Evolutionary conservation across 2,113 vertebrate genomes (phyloP), one percentile per base, ranked within the genome.

Genomic region (Condylura cristata): DNA sequence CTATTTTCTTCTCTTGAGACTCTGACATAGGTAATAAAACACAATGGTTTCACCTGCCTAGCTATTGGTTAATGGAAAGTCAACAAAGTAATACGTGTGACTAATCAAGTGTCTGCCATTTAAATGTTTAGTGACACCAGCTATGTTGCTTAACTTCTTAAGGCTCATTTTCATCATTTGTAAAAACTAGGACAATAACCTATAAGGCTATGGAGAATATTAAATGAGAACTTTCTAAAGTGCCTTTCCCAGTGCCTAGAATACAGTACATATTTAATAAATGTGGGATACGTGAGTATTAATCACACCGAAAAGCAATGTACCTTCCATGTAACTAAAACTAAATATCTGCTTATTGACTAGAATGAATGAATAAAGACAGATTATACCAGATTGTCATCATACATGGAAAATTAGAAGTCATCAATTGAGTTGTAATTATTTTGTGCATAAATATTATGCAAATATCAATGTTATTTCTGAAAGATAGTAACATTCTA

Each of bases 371-470:
- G 18, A 91, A 70, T 68, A 60, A 91, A 92, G 34, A 71, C 32
- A 72, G 72, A 72, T 75, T 83, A 51, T 17, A 30, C n/a, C 44
- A 91, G 70, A 79, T 82, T 88, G 44, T 14, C 28, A 58, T 84
- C 48, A 51, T 10, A 71, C 12, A 61, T 72, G 48, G 85, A 92
- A 94, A 56, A 66, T 14, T 72, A 80, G 72, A 91, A 90, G 48
- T 70, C 68, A 93, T 82, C 28, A 85, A 66, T 81, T 61, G 89
- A 92, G 18, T 51, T 84, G 68, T 28, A 95, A 82, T 89, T 87
- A 90, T 53, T 93, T 79, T 39, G 41, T 78, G 48, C 61, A 88
- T 82, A 90, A 95, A 90, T 92, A 85, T 60, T 14, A 68, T 32
- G 13, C 22, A 89, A 94, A 20, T 14, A 39, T 84, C 83, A 89